Evolutionary conservation across 1,140 invertebrate genomes (phyloP).

Genomic region (Chironomus tepperi): DNA sequence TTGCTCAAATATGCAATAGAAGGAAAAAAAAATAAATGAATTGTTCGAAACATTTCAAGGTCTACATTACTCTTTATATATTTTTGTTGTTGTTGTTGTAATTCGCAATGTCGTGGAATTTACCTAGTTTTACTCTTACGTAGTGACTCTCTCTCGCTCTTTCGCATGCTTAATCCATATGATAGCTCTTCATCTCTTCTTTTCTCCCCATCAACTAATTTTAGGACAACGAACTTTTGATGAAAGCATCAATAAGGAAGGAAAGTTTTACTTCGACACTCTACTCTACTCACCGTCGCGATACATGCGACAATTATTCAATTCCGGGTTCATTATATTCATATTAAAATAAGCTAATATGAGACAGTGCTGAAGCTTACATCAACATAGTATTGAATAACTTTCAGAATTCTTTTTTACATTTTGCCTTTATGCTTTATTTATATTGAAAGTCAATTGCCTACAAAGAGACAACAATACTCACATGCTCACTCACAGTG

Average conservation of each 20-base stretch:
- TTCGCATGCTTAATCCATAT: neutral
- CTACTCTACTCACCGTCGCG: neutral
- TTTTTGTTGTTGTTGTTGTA: neutral
- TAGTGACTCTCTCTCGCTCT: neutral
- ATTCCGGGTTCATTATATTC: slow-evolving; percentile 1
- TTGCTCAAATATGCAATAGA: slow-evolving; percentile 2
- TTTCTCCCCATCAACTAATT: neutral
- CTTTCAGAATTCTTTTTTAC: neutral
- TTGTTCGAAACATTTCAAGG: neutral
- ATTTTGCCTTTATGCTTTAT: neutral
- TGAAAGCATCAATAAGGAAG: slow-evolving; percentile 7
- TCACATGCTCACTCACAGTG: neutral
- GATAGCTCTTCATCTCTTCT: neutral
- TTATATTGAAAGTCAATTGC: neutral
- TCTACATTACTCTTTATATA: slow-evolving; percentile 16
- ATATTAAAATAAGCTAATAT: neutral
- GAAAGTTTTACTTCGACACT: neutral
- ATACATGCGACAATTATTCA: neutral
- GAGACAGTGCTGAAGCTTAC: neutral
- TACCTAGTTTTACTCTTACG: neutral
- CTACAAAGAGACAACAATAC: neutral
- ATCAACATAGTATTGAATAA: neutral
- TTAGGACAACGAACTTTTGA: slow-evolving; percentile 19
- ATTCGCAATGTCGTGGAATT: neutral
- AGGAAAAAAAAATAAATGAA: neutral